Base-by-base conservation (phyloP, 2,797 vertebrate species). In the Anabacerthia variegaticeps region DNA sequence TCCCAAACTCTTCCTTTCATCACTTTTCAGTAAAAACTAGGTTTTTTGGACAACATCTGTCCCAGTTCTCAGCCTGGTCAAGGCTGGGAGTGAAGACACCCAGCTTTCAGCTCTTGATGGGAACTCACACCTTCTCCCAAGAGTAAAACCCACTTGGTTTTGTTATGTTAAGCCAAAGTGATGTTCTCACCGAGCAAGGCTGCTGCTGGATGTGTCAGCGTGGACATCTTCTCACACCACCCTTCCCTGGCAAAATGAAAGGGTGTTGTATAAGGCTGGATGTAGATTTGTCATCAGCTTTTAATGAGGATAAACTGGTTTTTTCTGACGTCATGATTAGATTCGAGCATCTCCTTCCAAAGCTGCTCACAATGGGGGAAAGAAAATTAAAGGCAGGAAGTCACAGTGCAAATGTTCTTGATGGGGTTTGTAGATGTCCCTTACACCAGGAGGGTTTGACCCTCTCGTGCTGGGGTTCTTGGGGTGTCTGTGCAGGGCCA, bases 51-150 rank as follows among this genome's bases (percentile, higher is more conserved):
- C 56, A 83, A 10, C 12, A 11, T 78, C 51, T 69, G 20, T 81
- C 46, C 46, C 55, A n/a, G 14, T 74, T 67, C 24, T 6, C 61
- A 68, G 73, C 18, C 65, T 61, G 51, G 75, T 71, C 4, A 1
- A 28, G 75, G 43, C 76, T 73, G 46, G 18, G 73, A 66, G 83
- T 69, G 62, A 81, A 68, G 85, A 78, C 82, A 85, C 88, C 2
- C 2, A 8, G 22, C 51, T 92, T 93, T 86, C 88, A 90, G 82
- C 82, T 92, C 76, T 73, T 74, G 14, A 5, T 88, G 54, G 62
- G 75, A 84, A 5, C 14, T 90, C 83, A 15, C 81, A 95, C 86
- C 92, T 94, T 94, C 74, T 84, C 83, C 59, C 71, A 46, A 58
- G 84, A 85, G 74, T 39, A 62, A 94, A 93, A 49, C 43, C 74